A percentile compares a stretch with the other conserved stretches of the same genome.
Conservation (phyloP, 2,113 vertebrate genomes). For the Rattus rattus region DNA sequence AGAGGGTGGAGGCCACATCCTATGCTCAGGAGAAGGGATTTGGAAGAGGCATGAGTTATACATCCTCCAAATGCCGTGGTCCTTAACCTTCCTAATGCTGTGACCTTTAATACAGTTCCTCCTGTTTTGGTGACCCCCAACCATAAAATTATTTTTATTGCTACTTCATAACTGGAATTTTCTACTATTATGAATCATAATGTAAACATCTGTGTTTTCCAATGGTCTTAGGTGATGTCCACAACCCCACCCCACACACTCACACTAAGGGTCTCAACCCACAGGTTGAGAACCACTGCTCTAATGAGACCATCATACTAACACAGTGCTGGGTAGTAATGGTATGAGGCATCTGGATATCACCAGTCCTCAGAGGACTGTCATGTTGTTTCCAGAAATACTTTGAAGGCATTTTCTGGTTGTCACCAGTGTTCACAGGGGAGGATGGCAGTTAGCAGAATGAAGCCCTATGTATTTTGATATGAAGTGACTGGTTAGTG, state of each 20-base stretch:
- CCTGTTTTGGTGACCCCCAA: too few species aligned
- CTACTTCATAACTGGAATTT: too few species aligned
- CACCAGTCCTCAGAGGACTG: background rate
- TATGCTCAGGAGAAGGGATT: background rate
- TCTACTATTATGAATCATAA: background rate
- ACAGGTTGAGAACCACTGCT: background rate
- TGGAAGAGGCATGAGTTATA: background rate
- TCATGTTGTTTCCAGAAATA: background rate
- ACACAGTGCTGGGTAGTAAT: background rate
- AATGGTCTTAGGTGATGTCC: background rate
- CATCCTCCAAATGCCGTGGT: too few species aligned
- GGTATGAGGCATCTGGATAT: background rate
- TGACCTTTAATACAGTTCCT: too few species aligned
- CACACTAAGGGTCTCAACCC: background rate
- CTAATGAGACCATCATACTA: background rate
- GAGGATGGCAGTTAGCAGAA: background rate
- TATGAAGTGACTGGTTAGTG: background rate
- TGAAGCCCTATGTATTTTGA: background rate
- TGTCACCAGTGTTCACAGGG: background rate
- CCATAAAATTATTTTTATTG: too few species aligned
- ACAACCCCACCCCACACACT: background rate
- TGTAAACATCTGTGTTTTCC: background rate
- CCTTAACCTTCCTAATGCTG: too few species aligned
- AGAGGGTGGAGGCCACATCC: background rate
- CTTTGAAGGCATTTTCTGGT: background rate